phyloP scores from a whole-genome alignment of 2,888 invertebrate genomes.

The Monoplex corrugatus region DNA sequence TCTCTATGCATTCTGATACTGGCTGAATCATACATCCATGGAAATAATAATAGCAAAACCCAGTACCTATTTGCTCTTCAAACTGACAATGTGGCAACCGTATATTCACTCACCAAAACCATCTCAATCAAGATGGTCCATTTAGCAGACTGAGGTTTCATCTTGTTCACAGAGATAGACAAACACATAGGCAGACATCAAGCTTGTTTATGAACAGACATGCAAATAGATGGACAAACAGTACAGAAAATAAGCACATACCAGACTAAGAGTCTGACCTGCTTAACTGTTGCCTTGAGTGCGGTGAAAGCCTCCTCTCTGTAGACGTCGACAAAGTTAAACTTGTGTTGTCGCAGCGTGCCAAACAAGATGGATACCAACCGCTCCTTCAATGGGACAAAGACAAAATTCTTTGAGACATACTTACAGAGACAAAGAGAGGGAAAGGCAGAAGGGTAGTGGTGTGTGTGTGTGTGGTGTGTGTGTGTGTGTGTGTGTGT shows the following conservation, averaged over 20 bases:
- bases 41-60: too few species aligned
- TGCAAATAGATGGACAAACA: not conserved
- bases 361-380: constrained; percentile 94
- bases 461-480: too few species aligned
- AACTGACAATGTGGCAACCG: too few species aligned
- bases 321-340: constrained; percentile 89
- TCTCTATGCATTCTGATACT: too few species aligned
- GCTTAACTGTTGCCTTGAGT: constrained; percentile 93
- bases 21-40: too few species aligned
- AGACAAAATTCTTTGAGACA: not conserved
- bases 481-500: too few species aligned
- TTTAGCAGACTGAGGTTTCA: too few species aligned
- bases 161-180: too few species aligned
- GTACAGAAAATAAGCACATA: not conserved
- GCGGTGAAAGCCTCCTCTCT: constrained; percentile 93
- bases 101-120: too few species aligned
- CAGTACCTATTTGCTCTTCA: too few species aligned
- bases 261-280: constrained; percentile 83
- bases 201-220: constrained; percentile 5
- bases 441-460: not conserved
- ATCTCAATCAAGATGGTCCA: too few species aligned
- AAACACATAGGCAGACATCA: too few species aligned
- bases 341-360: constrained; percentile 90
- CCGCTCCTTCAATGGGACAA: constrained; percentile 87
- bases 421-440: not conserved